A percentile compares a stretch with the other conserved stretches of the same genome.
Conservation (phyloP, 64 coral and sea anemone genomes). For the Pocillopora damicornis region DNA sequence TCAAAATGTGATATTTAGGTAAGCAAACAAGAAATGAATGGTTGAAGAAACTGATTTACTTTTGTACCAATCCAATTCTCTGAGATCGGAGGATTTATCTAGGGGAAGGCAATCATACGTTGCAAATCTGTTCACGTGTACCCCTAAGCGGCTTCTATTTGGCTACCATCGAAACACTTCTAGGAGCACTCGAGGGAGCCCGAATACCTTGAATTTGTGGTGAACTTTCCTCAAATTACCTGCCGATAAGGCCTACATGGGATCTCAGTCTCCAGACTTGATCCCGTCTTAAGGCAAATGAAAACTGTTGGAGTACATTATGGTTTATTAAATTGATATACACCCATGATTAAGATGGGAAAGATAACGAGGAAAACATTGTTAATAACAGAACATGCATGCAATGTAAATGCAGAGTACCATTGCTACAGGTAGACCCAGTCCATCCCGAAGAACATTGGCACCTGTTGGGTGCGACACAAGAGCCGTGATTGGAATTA, state of each 20-base stretch:
- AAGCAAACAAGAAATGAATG: neutral
- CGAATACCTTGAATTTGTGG: too few relatives aligned
- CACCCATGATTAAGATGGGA: neutral
- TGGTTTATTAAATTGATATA: too few relatives aligned
- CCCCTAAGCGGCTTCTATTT: too few relatives aligned
- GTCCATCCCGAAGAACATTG: neutral
- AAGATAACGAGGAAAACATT: neutral
- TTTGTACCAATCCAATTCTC: too few relatives aligned
- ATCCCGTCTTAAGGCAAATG: neutral
- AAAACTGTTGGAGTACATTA: too few relatives aligned
- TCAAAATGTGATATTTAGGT: too few relatives aligned
- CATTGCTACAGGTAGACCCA: neutral
- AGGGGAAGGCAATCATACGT: too few relatives aligned
- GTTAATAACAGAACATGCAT: neutral
- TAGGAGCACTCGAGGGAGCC: too few relatives aligned
- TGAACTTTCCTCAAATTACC: neutral
- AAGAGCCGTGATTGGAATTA: neutral
- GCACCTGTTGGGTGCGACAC: neutral
- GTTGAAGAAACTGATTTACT: too few relatives aligned
- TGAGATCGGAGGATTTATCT: too few relatives aligned
- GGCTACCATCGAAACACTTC: too few relatives aligned
- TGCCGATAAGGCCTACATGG: neutral
- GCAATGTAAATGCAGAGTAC: neutral
- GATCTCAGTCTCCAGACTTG: neutral
- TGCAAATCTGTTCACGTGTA: too few relatives aligned